Percentiles rank a stretch among this genome's conserved stretches.
These are phyloP conservation scores for Archegozetes longisetosus DNA, from an alignment of 1,140 invertebrate species.

Conservation along the genomic window DNA sequence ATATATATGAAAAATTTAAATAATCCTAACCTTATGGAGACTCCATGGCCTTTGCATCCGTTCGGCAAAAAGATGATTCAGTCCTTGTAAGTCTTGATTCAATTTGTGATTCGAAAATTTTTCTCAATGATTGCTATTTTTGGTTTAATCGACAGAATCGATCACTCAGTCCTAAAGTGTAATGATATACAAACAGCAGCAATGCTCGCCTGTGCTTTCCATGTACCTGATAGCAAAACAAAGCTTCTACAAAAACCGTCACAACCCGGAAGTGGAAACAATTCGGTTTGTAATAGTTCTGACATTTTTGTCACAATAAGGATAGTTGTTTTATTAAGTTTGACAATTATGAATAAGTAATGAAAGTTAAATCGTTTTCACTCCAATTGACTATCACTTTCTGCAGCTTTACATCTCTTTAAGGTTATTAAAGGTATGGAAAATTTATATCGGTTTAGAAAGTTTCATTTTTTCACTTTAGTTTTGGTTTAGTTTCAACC, in stretches of 20 bases:
- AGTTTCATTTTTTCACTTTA: no score
- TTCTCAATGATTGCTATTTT: not conserved
- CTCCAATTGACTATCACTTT: no score
- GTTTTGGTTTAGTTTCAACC: no score
- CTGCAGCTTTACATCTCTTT: not conserved
- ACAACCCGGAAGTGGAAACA: not conserved
- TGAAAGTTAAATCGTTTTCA: no score
- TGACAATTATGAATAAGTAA: no score
- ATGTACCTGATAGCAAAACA: not conserved
- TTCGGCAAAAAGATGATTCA: conserved; percentile 69
- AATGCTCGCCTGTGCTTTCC: conserved; percentile 65
- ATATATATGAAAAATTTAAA: conserved; percentile 4
- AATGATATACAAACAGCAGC: conserved; percentile 80
- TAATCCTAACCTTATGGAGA: conserved; percentile 15
- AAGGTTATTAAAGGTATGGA: not conserved
- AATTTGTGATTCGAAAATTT: conserved; percentile 1
- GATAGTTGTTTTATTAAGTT: not conserved
- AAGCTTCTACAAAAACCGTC: not conserved
- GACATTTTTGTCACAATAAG: not conserved
- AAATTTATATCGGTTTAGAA: no score
- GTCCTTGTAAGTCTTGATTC: conserved; percentile 47
- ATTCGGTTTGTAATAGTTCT: not conserved
- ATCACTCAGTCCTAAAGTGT: conserved; percentile 37
- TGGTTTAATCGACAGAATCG: conserved; percentile 28
- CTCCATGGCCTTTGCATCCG: conserved; percentile 59